Evolutionary conservation across 2,888 invertebrate species (phyloP).

Genomic region (Scotopteryx bipunctaria): DNA sequence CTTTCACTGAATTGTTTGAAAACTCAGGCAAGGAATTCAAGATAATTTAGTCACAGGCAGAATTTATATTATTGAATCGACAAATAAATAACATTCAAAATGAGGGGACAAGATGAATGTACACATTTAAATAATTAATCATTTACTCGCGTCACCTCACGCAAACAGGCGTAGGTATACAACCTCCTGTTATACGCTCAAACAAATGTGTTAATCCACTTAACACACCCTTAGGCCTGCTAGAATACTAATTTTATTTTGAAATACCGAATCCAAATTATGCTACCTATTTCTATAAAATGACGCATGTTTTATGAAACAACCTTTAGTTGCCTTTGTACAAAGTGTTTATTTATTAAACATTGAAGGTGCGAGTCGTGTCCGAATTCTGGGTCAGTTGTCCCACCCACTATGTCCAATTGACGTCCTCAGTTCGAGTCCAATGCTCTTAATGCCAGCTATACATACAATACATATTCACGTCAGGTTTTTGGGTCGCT

Average conservation of each 20-base stretch:
- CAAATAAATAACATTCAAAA: conserved; percentile 3
- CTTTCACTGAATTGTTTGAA: conserved; percentile 47
- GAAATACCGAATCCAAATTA: background rate
- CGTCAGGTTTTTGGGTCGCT: conserved; percentile 25
- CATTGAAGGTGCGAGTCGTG: conserved; percentile 21
- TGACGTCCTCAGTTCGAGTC: conserved; percentile 28
- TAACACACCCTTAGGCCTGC: conserved; percentile 5
- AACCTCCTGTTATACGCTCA: conserved; percentile 45
- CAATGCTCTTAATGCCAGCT: conserved; percentile 28
- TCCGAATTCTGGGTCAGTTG: conserved; percentile 31
- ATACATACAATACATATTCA: conserved; percentile 9
- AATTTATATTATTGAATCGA: conserved; percentile 8
- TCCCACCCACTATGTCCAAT: conserved; percentile 35
- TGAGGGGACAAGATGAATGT: conserved; percentile 4
- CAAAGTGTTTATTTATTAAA: conserved; percentile 1
- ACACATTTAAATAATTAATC: conserved; percentile 37
- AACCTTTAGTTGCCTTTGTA: conserved; percentile 1
- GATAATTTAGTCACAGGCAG: conserved; percentile 5
- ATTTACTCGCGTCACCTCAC: conserved; percentile 54
- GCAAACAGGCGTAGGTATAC: conserved; percentile 51
- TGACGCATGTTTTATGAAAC: background rate
- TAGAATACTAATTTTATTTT: background rate
- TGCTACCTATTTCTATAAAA: background rate
- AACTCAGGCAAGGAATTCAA: conserved; percentile 23
- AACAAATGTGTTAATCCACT: conserved; percentile 42